Evolutionary conservation across 1,140 invertebrate genomes (phyloP).

Genomic region (Ceratina australensis): DNA sequence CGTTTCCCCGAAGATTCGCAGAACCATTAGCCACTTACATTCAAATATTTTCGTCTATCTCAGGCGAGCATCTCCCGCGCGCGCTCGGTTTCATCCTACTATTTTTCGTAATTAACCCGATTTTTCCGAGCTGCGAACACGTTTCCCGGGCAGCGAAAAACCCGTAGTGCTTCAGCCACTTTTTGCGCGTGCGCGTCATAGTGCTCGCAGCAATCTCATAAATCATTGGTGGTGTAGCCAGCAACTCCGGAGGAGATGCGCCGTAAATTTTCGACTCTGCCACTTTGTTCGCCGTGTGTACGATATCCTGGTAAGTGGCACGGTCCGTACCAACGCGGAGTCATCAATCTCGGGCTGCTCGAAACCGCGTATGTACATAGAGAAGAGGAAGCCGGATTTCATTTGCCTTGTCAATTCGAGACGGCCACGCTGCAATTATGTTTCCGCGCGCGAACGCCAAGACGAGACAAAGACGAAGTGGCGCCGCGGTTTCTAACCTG

Average conservation of each 20-base stretch:
- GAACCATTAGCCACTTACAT: too few relatives aligned
- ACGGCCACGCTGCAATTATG: slow-evolving; percentile 24
- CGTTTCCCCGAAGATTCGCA: too few relatives aligned
- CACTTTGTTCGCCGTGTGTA: slow-evolving; percentile 1
- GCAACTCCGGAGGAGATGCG: background rate
- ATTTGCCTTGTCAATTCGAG: slow-evolving; percentile 33
- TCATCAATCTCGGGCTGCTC: slow-evolving; percentile 10
- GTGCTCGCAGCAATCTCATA: background rate
- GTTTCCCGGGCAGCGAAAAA: too few relatives aligned
- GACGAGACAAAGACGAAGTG: background rate
- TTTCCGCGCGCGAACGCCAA: background rate
- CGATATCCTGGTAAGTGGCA: slow-evolving; percentile 1
- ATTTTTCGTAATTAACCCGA: too few relatives aligned
- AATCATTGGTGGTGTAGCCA: background rate
- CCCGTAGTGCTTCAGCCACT: too few relatives aligned
- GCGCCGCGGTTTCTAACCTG: background rate
- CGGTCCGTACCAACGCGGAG: background rate
- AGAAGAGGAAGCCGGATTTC: background rate
- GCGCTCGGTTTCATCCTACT: too few relatives aligned
- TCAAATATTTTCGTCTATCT: too few relatives aligned
- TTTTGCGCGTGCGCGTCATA: background rate
- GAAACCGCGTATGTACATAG: background rate
- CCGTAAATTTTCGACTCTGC: slow-evolving; percentile 15
- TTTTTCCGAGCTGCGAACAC: too few relatives aligned
- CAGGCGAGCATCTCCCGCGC: too few relatives aligned